A percentile compares a stretch with the other conserved stretches of the same genome.
Conservation (phyloP, 2,113 vertebrate species). For the Megaleporinus macrocephalus region DNA sequence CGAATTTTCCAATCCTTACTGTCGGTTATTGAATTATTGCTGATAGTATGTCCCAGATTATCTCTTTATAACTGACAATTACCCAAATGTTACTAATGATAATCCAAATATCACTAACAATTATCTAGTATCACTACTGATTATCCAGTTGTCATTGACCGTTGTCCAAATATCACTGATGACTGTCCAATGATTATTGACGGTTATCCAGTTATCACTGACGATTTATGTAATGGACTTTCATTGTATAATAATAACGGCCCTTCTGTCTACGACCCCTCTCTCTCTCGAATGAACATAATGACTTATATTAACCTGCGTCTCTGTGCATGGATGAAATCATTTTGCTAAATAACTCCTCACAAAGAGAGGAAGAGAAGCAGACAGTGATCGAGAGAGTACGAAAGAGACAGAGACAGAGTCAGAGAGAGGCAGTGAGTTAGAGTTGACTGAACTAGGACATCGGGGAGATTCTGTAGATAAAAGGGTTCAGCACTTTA, state of each 20-base stretch:
- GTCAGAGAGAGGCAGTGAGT: neutral
- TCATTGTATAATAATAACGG: neutral
- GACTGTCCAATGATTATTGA: too few relatives aligned
- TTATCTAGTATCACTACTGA: too few relatives aligned
- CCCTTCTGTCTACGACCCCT: too few relatives aligned
- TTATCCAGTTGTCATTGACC: too few relatives aligned
- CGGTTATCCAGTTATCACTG: too few relatives aligned
- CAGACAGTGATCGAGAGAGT: neutral
- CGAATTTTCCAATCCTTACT: too few relatives aligned
- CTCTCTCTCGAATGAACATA: neutral
- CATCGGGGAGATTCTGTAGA: slow-evolving; percentile 3
- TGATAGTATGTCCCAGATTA: too few relatives aligned
- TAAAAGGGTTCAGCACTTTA: slow-evolving; percentile 36
- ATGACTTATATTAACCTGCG: neutral
- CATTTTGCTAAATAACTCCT: neutral
- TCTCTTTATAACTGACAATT: too few relatives aligned
- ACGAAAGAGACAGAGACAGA: neutral
- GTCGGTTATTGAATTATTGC: too few relatives aligned
- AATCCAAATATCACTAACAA: too few relatives aligned
- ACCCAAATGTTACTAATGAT: too few relatives aligned
- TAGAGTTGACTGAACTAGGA: slow-evolving; percentile 19
- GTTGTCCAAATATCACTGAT: too few relatives aligned
- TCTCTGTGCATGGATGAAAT: neutral
- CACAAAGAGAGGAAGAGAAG: neutral
- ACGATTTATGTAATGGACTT: neutral